Evolutionary conservation across 2,888 invertebrate species (phyloP).

Genomic region (Dynastes maya): DNA sequence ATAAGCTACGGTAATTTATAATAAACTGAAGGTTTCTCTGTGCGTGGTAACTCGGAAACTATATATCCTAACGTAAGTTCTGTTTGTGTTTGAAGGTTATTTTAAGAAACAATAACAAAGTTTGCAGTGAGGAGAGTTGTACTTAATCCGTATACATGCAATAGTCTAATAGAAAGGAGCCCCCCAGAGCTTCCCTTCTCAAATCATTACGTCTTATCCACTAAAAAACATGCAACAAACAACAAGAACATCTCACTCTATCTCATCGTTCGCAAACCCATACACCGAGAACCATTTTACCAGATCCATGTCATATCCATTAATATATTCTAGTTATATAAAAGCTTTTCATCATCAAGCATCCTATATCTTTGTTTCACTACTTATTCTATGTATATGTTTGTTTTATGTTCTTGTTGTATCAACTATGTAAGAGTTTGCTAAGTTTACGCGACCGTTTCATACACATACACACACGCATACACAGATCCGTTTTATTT

Average conservation of each 20-base stretch:
- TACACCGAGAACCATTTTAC: background rate
- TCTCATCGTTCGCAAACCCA: conserved; percentile 10
- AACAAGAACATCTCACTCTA: too few relatives aligned
- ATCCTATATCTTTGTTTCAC: conserved; percentile 7
- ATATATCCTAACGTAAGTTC: conserved; percentile 38
- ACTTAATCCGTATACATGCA: conserved; percentile 4
- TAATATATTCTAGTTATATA: background rate
- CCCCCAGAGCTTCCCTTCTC: conserved; percentile 57
- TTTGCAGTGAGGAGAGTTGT: conserved; percentile 52
- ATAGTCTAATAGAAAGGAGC: conserved; percentile 41
- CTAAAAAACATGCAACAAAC: background rate
- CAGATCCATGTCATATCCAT: conserved; percentile 1
- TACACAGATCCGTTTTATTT: conserved; percentile 24
- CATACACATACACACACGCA: conserved; percentile 12
- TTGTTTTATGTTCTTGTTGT: conserved; percentile 41
- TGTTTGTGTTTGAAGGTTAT: conserved; percentile 47
- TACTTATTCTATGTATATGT: conserved; percentile 22
- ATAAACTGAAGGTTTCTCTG: conserved; percentile 32
- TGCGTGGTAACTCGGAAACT: conserved; percentile 21
- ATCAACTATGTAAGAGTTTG: conserved; percentile 31
- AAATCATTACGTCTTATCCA: conserved; percentile 10
- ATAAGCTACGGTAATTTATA: too few relatives aligned
- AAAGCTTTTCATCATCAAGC: conserved; percentile 1
- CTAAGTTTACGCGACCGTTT: conserved; percentile 59
- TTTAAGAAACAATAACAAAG: conserved; percentile 53